Evolutionary conservation across 2,113 vertebrate species (phyloP).

Genomic region (Lophotis ruficrista): DNA sequence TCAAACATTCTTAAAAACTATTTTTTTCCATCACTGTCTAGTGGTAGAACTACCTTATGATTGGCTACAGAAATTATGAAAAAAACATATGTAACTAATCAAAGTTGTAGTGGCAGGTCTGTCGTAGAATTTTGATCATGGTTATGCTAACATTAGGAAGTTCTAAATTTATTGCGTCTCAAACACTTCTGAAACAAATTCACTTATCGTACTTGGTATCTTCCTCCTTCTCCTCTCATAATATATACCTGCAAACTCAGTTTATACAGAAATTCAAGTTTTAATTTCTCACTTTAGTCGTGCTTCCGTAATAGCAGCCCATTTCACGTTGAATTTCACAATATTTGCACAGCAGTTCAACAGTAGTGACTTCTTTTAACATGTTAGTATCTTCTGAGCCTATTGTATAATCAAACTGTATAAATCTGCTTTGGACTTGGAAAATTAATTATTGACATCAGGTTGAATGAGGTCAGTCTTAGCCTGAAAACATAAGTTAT

Average conservation of each 20-base stretch:
- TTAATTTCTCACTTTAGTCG: not conserved
- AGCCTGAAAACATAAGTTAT: not conserved
- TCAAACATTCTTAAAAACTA: not conserved
- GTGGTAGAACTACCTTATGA: not conserved
- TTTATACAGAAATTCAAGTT: not conserved
- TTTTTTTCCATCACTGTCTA: slow-evolving; percentile 7
- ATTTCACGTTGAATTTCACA: not conserved
- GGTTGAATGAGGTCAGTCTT: not conserved
- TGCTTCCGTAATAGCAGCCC: not conserved
- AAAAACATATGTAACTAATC: not conserved
- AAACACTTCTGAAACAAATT: not conserved
- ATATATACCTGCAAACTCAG: not conserved
- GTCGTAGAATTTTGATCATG: not conserved
- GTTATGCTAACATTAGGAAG: not conserved
- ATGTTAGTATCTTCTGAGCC: not conserved
- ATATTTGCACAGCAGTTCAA: not conserved
- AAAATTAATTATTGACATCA: slow-evolving; percentile 19
- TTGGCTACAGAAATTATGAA: not conserved
- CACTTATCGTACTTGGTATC: not conserved
- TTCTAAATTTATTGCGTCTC: not conserved
- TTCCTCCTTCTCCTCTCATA: not conserved
- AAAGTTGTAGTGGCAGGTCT: not conserved
- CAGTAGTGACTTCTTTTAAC: not conserved
- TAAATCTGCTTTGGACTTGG: not conserved
- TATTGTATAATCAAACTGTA: not conserved